Evolutionary conservation across 2,113 vertebrate species (phyloP).

Genomic region (Capreolus pygargus): DNA sequence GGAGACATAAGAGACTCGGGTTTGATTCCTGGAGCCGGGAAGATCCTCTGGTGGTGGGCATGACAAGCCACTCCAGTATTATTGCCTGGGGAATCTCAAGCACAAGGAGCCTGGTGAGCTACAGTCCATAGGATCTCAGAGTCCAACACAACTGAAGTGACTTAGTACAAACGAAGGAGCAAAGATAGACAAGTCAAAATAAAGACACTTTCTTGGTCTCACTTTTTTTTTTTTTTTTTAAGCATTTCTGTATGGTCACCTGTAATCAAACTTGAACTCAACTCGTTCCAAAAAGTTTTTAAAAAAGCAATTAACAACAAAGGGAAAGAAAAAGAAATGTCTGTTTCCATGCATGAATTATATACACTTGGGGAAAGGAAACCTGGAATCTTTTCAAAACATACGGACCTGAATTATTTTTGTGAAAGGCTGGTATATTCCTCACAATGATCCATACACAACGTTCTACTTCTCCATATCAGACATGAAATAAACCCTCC

Average conservation of each 20-base stretch:
- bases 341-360: conserved; percentile 38
- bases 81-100: not conserved
- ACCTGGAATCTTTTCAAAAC: conserved; percentile 48
- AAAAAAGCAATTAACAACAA: conserved; percentile 33
- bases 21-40: not conserved
- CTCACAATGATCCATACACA: conserved; percentile 23
- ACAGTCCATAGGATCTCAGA: not conserved
- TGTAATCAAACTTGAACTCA: conserved; percentile 51
- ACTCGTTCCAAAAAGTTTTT: conserved; percentile 30
- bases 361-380: conserved; percentile 38
- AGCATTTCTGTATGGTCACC: conserved; percentile 22
- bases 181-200: not conserved
- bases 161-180: not conserved
- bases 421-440: conserved; percentile 36
- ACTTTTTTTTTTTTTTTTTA: not conserved
- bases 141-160: not conserved
- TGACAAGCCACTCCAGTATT: not conserved
- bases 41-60: not conserved
- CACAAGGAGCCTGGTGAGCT: not conserved
- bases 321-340: not conserved
- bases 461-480: not conserved
- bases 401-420: conserved; percentile 5
- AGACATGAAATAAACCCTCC: not conserved
- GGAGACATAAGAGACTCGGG: not conserved
- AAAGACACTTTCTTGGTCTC: not conserved